A percentile compares a stretch with the other conserved stretches of the same genome.
Evolutionary conservation across 1,140 invertebrate genomes (phyloP).

Genomic region (Cherax quadricarinatus): DNA sequence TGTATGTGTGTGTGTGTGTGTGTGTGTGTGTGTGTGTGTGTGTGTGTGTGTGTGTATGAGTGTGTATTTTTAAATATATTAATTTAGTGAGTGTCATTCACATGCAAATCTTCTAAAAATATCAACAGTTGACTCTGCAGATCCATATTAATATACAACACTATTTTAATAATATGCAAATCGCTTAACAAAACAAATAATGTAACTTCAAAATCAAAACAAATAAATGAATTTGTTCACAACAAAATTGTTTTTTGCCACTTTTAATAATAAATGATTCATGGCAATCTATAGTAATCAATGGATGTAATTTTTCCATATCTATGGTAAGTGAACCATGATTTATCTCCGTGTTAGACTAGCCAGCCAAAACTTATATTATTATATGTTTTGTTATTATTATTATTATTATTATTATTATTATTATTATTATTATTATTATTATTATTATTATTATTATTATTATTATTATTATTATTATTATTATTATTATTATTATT

Average conservation of each 20-base stretch:
- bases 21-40: no score
- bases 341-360: neutral
- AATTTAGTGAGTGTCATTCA: neutral
- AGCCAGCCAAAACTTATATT: neutral
- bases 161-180: neutral
- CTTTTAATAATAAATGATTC: no score
- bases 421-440: constrained; percentile 17
- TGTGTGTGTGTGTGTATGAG: no score
- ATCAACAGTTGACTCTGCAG: neutral
- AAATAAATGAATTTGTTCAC: no score
- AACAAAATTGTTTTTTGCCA: no score
- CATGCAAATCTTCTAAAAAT: neutral
- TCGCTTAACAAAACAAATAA: neutral
- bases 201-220: no score
- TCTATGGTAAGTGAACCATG: neutral
- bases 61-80: no score
- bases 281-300: neutral
- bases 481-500: neutral
- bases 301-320: neutral
- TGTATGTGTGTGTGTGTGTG: neutral
- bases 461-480: constrained; percentile 27
- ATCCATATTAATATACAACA: neutral
- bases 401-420: constrained; percentile 39
- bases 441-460: constrained; percentile 6
- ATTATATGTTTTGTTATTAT: neutral